Conservation (phyloP, 2,113 vertebrate genomes). For the Nesoenas mayeri region DNA sequence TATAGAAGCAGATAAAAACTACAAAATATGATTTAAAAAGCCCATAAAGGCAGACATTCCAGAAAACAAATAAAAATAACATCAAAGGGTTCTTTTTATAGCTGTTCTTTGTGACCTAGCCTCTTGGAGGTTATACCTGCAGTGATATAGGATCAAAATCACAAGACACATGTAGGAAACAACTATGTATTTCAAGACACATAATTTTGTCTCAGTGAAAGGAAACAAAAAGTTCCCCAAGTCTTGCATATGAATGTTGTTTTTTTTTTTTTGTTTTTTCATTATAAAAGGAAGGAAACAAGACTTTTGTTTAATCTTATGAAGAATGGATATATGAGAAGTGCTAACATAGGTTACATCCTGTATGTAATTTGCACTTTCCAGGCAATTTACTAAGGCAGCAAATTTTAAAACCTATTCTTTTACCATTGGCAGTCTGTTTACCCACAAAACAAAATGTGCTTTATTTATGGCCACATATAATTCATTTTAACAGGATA, state of each 20-base stretch:
- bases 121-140: not conserved
- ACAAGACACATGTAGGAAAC: not conserved
- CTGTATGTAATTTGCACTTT: not conserved
- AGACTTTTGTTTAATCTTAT: not conserved
- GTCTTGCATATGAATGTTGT: not conserved
- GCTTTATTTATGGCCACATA: not conserved
- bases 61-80: conserved; percentile 15
- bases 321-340: not conserved
- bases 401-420: not conserved
- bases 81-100: not conserved
- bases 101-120: not conserved
- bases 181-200: not conserved
- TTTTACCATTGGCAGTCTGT: not conserved
- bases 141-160: not conserved
- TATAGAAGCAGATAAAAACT: not conserved
- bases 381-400: not conserved
- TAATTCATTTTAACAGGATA: not conserved
- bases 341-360: not conserved
- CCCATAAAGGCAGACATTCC: not conserved
- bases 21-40: not conserved
- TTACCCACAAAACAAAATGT: not conserved
- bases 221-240: not conserved
- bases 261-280: not conserved
- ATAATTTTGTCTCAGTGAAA: not conserved
- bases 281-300: not conserved